These are phyloP conservation scores for Sorex araneus DNA, from an alignment of 2,113 vertebrate genomes.

Conservation along the genomic window DNA sequence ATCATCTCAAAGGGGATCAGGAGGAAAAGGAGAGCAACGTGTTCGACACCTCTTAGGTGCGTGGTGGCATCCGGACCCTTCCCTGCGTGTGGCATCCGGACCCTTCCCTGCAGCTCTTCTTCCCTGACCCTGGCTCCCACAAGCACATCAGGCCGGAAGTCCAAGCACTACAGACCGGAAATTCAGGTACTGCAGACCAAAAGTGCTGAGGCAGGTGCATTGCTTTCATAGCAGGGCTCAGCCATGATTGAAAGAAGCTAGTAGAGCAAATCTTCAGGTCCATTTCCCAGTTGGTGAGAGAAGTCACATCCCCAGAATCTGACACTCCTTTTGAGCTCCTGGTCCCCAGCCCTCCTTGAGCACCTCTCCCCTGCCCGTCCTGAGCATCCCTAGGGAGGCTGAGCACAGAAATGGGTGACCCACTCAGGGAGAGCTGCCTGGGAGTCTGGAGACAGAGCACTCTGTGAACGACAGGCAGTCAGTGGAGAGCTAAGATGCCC, in stretches of 20 bases:
- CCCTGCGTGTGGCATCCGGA: accelerated
- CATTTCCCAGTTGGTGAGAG: not conserved
- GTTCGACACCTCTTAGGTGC: not conserved
- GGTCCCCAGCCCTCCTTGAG: not conserved
- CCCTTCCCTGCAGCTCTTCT: accelerated
- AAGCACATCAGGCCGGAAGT: not conserved
- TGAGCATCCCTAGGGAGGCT: not conserved
- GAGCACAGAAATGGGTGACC: not conserved
- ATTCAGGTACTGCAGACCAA: no score
- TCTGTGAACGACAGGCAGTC: not conserved
- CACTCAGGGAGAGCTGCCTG: no score
- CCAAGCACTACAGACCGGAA: not conserved
- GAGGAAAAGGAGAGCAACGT: not conserved
- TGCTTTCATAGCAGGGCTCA: not conserved
- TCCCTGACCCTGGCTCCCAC: accelerated
- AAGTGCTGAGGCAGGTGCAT: not conserved
- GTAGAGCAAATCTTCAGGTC: not conserved
- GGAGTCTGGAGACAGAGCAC: no score
- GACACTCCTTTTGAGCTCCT: not conserved
- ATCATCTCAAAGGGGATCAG: not conserved
- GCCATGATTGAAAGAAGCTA: not conserved
- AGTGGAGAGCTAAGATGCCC: not conserved
- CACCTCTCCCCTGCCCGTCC: not conserved
- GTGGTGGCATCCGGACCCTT: not conserved
- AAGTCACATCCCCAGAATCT: not conserved